phyloP scores from a whole-genome alignment of 92 coral and sea anemone species.

The Montipora capitata region DNA sequence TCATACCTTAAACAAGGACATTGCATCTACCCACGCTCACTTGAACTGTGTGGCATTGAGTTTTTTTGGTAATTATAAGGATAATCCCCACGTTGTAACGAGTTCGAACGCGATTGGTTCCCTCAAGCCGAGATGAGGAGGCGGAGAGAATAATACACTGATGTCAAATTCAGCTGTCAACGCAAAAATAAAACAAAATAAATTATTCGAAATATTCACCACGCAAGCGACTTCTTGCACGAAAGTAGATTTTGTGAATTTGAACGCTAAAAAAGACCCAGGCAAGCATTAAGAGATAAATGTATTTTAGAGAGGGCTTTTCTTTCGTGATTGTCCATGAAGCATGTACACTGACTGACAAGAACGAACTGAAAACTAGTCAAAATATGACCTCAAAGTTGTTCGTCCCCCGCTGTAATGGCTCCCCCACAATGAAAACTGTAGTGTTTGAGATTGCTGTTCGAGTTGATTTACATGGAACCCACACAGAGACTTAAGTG shows the following conservation, averaged over 20 bases:
- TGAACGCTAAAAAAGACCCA: background rate
- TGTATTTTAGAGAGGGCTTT: no score
- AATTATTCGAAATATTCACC: background rate
- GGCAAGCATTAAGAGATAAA: background rate
- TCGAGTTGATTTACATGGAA: background rate
- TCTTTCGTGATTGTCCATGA: no score
- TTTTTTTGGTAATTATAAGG: background rate
- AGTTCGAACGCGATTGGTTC: constrained; percentile 13
- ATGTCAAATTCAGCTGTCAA: constrained; percentile 18
- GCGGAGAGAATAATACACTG: background rate
- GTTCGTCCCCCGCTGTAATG: background rate
- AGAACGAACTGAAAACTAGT: background rate
- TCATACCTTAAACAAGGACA: background rate
- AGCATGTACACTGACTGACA: no score
- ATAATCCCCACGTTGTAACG: background rate
- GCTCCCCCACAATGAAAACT: background rate
- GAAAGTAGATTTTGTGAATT: background rate
- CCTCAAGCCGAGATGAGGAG: background rate
- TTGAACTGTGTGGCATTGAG: background rate
- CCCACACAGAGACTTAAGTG: background rate
- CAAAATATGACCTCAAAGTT: background rate
- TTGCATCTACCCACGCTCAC: constrained; percentile 30
- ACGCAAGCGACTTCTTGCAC: background rate
- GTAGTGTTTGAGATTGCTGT: background rate
- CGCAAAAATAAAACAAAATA: background rate